Evolutionary conservation across 2,113 vertebrate species (phyloP), one percentile per base, ranked within the genome.

Genomic region (Paraplagusia blochii): DNA sequence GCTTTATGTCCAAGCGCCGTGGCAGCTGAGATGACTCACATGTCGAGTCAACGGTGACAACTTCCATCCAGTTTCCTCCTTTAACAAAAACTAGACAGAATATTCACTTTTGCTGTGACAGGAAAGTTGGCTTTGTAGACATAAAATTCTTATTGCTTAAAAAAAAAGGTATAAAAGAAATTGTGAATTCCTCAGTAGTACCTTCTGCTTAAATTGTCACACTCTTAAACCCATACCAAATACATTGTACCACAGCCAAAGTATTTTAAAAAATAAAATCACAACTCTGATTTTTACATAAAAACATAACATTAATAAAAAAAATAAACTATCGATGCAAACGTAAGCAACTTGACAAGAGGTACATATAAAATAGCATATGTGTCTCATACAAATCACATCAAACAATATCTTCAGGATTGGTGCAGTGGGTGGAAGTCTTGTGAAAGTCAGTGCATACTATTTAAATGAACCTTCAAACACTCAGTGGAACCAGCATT

Each of bases 91-190:
- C 22, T 29, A 29, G 22, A 29, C 22, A 29, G 22, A 16, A 44
- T 58, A 33, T 58, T 5, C 34, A 55, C n/a, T 10, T 35, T 35
- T 46, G 17, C 17, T 57, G 4, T 33, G 45, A 61, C 35, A 47
- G 40, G 13, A 47, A 54, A 3, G n/a, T 62, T 51, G 43, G 38
- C 51, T 73, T 66, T 43, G 52, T 8, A 8, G 15, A 59, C n/a
- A 60, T 18, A 73, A 54, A 64, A 74, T 58, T 55, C 38, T 85
- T 85, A 85, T 85, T 83, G 80, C 80, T 83, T 79, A 63, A 40
- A 40, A 40, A 34, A 7, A 29, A 29, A 29, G 2, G 52, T 47
- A 33, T 46, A 50, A 50, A 47, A 73, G 5, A 55, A 17, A 53
- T 3, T 7, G 13, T 10, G 8, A 50, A 60, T 19, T n/a, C 6